These are phyloP conservation scores for Periparus ater DNA, from an alignment of 2,797 vertebrate species.

Conservation along the genomic window DNA sequence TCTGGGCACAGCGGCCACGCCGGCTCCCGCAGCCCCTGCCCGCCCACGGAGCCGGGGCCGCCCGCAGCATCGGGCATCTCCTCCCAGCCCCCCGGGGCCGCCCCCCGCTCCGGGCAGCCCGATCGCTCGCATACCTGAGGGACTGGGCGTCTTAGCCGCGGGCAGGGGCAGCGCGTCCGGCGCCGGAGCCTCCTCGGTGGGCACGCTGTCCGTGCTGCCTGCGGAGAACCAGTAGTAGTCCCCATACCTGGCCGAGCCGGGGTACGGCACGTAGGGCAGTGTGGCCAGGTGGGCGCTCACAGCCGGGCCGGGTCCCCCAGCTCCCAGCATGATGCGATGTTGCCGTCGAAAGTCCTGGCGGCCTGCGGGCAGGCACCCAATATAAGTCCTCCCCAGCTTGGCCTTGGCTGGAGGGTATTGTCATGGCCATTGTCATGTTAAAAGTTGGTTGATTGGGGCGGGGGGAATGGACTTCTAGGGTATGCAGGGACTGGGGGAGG, in stretches of 20 bases:
- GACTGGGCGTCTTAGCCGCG: background rate
- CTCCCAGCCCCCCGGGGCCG: background rate
- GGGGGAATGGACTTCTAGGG: background rate
- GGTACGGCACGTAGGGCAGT: background rate
- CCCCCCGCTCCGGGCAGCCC: background rate
- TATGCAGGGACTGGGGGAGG: background rate
- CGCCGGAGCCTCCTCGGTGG: background rate
- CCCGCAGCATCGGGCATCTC: background rate
- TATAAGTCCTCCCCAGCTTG: conserved; percentile 9
- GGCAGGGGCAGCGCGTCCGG: background rate
- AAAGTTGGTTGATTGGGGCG: conserved; percentile 22
- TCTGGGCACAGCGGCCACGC: rapidly evolving
- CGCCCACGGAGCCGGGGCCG: background rate
- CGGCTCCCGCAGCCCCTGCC: background rate
- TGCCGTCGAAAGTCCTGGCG: too few relatives aligned
- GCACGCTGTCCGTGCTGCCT: background rate
- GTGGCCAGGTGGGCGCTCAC: conserved; percentile 42
- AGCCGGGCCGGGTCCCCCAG: background rate
- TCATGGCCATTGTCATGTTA: conserved; percentile 70
- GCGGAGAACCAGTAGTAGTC: conserved; percentile 10
- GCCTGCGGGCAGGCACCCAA: background rate
- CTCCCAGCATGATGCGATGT: background rate
- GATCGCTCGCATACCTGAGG: background rate
- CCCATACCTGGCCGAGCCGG: background rate
- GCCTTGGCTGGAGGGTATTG: conserved; percentile 10